Conservation (phyloP, 2,888 invertebrate species). For the Nephrotoma guestfalica region DNA sequence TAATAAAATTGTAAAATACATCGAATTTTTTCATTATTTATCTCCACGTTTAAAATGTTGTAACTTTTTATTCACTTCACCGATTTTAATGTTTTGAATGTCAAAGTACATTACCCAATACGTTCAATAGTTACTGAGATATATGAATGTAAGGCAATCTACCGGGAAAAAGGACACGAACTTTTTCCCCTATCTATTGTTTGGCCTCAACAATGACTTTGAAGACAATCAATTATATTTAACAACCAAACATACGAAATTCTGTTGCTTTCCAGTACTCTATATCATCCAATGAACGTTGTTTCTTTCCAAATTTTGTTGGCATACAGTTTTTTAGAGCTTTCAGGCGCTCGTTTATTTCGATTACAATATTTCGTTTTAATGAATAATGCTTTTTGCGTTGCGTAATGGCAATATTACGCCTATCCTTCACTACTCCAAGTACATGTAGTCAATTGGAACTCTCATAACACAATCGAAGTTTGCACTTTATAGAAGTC, state of each 20-base stretch:
- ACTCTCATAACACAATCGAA: background rate
- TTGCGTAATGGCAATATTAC: background rate
- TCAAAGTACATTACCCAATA: no score
- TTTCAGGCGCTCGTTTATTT: background rate
- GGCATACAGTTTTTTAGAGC: background rate
- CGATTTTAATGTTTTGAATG: no score
- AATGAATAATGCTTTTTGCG: background rate
- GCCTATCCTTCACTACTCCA: background rate
- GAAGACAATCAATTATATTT: background rate
- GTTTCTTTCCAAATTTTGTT: background rate
- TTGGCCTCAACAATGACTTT: background rate
- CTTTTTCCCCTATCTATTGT: no score
- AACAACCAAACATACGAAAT: background rate
- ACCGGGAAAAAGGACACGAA: no score
- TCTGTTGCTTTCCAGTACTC: background rate
- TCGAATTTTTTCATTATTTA: no score
- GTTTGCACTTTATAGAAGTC: background rate
- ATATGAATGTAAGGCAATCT: no score
- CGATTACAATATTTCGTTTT: background rate
- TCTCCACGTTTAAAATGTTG: no score
- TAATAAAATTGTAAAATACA: no score
- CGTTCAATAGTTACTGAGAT: no score
- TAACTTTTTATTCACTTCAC: no score
- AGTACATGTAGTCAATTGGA: background rate
- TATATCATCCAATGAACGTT: background rate